Evolutionary conservation across 1,140 invertebrate species (phyloP).

Genomic region (Achatina immaculata): DNA sequence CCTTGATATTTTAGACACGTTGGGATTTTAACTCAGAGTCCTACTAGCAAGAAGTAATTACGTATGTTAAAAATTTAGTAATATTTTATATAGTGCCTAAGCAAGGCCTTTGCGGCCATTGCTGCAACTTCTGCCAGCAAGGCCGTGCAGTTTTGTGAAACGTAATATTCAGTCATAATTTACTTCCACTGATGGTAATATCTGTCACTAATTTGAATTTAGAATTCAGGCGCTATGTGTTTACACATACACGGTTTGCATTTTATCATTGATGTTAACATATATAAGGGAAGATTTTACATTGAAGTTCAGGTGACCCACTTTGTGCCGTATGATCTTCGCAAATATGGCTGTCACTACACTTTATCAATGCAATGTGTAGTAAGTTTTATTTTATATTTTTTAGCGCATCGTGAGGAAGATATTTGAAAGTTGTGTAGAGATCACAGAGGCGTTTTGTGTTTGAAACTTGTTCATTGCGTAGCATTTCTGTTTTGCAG

Average conservation of each 20-base stretch:
- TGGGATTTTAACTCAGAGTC: background rate
- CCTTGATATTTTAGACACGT: conserved; percentile 33
- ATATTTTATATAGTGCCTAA: background rate
- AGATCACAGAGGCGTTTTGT: too few species aligned
- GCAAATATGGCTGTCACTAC: conserved; percentile 19
- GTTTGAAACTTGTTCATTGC: too few species aligned
- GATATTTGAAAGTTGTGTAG: background rate
- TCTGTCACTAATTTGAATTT: background rate
- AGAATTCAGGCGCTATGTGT: background rate
- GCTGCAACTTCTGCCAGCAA: conserved; percentile 35
- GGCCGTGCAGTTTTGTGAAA: background rate
- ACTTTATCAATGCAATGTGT: background rate
- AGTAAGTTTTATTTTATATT: background rate
- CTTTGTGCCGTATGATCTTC: conserved; percentile 12
- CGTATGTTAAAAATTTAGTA: background rate
- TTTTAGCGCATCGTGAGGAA: background rate
- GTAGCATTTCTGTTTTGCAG: too few species aligned
- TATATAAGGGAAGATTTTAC: background rate
- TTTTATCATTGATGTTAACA: background rate
- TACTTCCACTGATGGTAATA: background rate
- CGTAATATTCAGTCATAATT: background rate
- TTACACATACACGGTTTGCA: background rate
- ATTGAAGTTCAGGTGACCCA: conserved; percentile 13
- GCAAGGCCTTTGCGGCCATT: conserved; percentile 35
- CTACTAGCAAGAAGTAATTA: background rate